Evolutionary conservation across 2,888 invertebrate genomes (phyloP), one percentile per base, ranked within the genome.

Genomic region (Lamproptera curius): DNA sequence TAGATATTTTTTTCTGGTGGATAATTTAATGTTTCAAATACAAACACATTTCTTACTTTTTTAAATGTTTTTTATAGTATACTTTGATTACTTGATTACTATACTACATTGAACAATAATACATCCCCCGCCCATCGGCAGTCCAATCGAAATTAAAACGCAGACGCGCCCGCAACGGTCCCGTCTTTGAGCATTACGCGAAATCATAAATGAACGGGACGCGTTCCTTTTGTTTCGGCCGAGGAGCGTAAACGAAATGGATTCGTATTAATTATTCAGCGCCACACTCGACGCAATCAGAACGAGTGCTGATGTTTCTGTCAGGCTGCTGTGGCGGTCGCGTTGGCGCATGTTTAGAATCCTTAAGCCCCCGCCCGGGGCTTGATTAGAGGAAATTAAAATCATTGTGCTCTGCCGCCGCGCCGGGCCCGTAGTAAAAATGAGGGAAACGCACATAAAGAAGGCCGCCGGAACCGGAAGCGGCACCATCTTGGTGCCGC

Each of bases 301-400:
- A 87, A 87, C 79, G 80, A 87, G 87, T 87, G 87, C 72, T 83
- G 86, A 87, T 87, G 87, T 87, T 85, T 78, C 80, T 87, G 87
- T 87, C 86, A 87, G 78, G 76, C 65, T 58, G 59, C 48, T 50
- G 58, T 54, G 55, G 61, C 42, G 52, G 57, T 50, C 53, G 59
- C 50, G 55, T 62, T 63, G 61, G 66, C 57, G 77, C 87, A 87
- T 80, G 87, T 85, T 87, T 87, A 86, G 87, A 87, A 87, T 87
- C 84, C 87, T 87, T 85, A 87, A 86, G 86, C 83, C 73, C 69
- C 76, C n/a, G 77, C 84, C 83, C 76, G 84, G 82, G 85, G 84
- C 84, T 78, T 87, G 87, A 87, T 87, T 87, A 87, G 86, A 87
- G 87, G 87, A 87, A 87, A 87, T 87, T 87, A 87, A 87, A 87